Base-by-base conservation (phyloP, 2,113 vertebrate genomes). In the Etheostoma cragini region DNA sequence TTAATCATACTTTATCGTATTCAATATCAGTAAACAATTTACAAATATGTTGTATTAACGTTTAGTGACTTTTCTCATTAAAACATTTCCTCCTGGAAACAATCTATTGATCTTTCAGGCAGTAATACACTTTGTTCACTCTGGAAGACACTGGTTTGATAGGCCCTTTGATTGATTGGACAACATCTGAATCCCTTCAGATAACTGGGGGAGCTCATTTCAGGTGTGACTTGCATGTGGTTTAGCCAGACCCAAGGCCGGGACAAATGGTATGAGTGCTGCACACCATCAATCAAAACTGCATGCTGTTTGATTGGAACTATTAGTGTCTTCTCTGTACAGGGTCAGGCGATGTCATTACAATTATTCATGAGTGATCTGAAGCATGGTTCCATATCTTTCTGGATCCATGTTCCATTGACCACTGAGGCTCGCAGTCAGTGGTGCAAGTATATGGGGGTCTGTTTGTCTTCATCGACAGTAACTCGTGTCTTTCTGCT, bases 391-490 rank as follows among this genome's bases (percentile, higher is more conserved):
- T 19, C 53, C 81, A 81, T 73, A 73, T 85, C 77, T 46, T 74
- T 61, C 61, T 57, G 45, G 61, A 85, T 88, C 80, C 38, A 76
- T 75, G 70, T 84, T 38, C 58, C 68, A 85, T 69, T 82, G 80
- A 88, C 76, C 50, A 72, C 35, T 6, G n/a, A 62, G 63, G 26
- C 47, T 35, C 60, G 26, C 72, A 88, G 77, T 74, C 73, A 54
- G 35, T 64, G n/a, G 57, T 62, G 71, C 62, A 63, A 81, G 68
- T 78, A 66, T 75, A 79, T 38, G 38, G 47, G 49, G 76, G 80
- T 81, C 65, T 89, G 72, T 87, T 80, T 73, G 87, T 87, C 89
- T 92, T 88, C 63, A 85, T 89, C 78, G 76, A 45, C 22, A 22
- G 64, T 22, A 79, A 76, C 65, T 35, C 22, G 35, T 83, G 67